Evolutionary conservation across 1,140 invertebrate genomes (phyloP).

Genomic region (Macrotrachela quadricornifera): DNA sequence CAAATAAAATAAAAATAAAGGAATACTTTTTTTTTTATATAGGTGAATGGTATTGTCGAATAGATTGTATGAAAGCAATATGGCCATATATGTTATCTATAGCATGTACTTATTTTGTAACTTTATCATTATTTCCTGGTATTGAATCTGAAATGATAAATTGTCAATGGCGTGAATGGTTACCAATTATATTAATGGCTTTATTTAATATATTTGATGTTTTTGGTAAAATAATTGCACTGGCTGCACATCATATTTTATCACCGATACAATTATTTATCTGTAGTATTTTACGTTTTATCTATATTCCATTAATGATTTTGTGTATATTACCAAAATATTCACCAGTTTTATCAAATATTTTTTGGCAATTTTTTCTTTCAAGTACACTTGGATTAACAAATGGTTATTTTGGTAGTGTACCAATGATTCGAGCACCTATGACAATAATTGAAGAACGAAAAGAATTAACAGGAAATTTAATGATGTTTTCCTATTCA

Average conservation of each 20-base stretch:
- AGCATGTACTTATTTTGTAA: conserved; percentile 32
- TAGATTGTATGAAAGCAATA: conserved; percentile 41
- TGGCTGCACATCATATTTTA: too few relatives aligned
- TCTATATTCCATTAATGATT: too few relatives aligned
- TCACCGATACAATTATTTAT: conserved; percentile 39
- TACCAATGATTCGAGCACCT: conserved; percentile 31
- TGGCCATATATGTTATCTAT: conserved; percentile 76
- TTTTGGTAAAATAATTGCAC: too few relatives aligned
- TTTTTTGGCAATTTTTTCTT: conserved; percentile 31
- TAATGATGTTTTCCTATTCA: conserved; percentile 73
- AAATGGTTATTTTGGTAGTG: too few relatives aligned
- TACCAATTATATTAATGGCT: too few relatives aligned
- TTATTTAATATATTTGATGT: too few relatives aligned
- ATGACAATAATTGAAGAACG: conserved; percentile 52
- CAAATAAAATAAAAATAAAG: too few relatives aligned
- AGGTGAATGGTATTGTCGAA: conserved; percentile 37
- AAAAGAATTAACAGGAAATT: conserved; percentile 57
- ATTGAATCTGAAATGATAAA: too few relatives aligned
- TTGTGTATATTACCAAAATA: too few relatives aligned
- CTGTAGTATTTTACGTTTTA: conserved; percentile 28
- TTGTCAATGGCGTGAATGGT: too few relatives aligned
- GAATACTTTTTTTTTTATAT: conserved; percentile 35
- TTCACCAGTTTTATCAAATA: conserved; percentile 42
- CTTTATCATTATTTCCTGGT: conserved; percentile 18
- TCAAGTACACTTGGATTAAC: too few relatives aligned